These are phyloP conservation scores for Drosophila watanabei DNA, from an alignment of 1,140 invertebrate genomes.

Conservation along the genomic window DNA sequence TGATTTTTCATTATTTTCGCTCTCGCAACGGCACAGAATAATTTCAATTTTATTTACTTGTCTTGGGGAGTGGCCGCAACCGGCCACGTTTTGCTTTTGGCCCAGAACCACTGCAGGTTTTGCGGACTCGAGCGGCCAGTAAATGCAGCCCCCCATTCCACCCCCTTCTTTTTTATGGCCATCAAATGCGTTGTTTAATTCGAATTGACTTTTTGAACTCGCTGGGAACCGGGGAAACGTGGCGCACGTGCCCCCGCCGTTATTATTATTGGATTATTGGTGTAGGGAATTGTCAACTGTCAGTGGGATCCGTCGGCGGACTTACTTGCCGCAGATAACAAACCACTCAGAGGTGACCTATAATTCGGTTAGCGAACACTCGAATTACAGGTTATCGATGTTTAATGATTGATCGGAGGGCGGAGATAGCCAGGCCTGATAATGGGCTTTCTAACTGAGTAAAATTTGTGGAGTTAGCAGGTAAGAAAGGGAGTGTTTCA, in stretches of 20 bases:
- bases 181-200: constrained; percentile 81
- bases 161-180: constrained; percentile 63
- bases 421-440: constrained; percentile 5
- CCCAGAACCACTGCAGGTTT: constrained; percentile 47
- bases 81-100: constrained; percentile 59
- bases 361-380: constrained; percentile 12
- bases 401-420: constrained; percentile 29
- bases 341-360: constrained; percentile 8
- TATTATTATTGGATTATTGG: constrained; percentile 40
- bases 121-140: constrained; percentile 42
- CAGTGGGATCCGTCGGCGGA: constrained; percentile 7
- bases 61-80: constrained; percentile 62
- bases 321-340: constrained; percentile 19
- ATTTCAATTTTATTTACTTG: constrained; percentile 75
- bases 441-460: background rate
- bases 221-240: constrained; percentile 57
- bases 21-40: constrained; percentile 49
- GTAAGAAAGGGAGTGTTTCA: background rate
- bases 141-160: constrained; percentile 46
- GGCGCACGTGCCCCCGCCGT: constrained; percentile 46
- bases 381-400: constrained; percentile 18
- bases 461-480: background rate
- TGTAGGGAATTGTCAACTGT: constrained; percentile 36
- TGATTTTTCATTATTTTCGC: constrained; percentile 36
- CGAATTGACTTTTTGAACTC: constrained; percentile 80